Evolutionary conservation across 2,888 invertebrate genomes (phyloP), one percentile per base, ranked within the genome.

Genomic region (Myopa tessellatipennis): DNA sequence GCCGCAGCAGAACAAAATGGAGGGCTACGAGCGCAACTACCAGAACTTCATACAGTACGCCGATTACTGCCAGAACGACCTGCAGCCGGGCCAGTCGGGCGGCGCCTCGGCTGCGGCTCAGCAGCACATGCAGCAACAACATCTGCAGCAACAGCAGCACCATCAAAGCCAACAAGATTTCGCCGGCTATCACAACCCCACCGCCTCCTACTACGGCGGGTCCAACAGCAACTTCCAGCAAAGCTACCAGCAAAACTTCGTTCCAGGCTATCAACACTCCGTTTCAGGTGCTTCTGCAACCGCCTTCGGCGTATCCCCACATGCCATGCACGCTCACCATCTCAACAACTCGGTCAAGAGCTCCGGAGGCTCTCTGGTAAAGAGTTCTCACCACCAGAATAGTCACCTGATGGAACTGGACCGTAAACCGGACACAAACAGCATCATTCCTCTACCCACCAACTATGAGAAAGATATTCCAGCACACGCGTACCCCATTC

Each of bases 391-490:
- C n/a, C 85, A 85, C 45, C 85, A 85, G 71, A 82, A 83, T 45
- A 85, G 85, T 70, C 87, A 84, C 74, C 83, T 87, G 81, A 85
- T 86, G 83, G 89, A 89, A 45, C 81, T 88, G 78, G 89, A 89
- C 61, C 85, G 88, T 16, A 89, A 89, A 69, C 88, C 88, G 71
- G 88, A 89, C 76, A 84, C 88, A 16, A 88, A 84, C 78, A 87
- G 85, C 84, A 86, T 87, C 52, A 87, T 89, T 78, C 87, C 89
- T 77, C 82, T 88, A 81, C 88, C 88, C 77, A 89, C 89, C 67
- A 90, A 89, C 83, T 90, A 89, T 77, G 89, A 89, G 81, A 89
- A 90, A 82, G 90, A 90, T 45, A 90, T 90, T 79, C 89, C 89
- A 74, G 87, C 89, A 5, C 89, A 89, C 80, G 88, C 89, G 74